A percentile compares a stretch with the other conserved stretches of the same genome.
phyloP scores from a whole-genome alignment of 2,113 vertebrate species.

The Cottus gobio region DNA sequence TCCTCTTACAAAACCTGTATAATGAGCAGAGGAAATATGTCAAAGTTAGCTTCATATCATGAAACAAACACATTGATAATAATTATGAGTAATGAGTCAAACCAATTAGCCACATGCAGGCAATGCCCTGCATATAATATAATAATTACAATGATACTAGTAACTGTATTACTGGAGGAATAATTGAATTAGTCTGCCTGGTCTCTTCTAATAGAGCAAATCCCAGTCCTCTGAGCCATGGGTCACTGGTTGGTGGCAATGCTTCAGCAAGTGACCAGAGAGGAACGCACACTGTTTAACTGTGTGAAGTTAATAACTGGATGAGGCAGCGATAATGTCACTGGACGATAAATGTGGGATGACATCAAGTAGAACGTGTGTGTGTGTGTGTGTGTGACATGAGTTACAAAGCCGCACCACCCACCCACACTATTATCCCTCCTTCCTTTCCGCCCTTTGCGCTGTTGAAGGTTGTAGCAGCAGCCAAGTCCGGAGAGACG shows the following conservation, averaged over 20 bases:
- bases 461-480: constrained; percentile 42
- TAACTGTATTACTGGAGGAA: constrained; percentile 37
- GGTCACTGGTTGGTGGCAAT: constrained; percentile 56
- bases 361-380: constrained; percentile 51
- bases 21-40: not conserved
- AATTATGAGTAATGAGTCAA: constrained; percentile 5
- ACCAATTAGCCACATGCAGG: constrained; percentile 10
- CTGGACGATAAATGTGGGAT: constrained; percentile 44
- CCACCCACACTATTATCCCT: constrained; percentile 42
- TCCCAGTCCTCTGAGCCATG: constrained; percentile 37
- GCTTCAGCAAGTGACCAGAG: constrained; percentile 38
- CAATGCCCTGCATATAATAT: not conserved
- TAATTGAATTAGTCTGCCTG: constrained; percentile 68
- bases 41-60: constrained; percentile 7
- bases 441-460: constrained; percentile 24
- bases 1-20: not conserved
- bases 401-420: constrained; percentile 33
- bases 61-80: not conserved
- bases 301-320: constrained; percentile 45
- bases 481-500: not conserved
- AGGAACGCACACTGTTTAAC: constrained; percentile 44
- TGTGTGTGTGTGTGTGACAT: constrained; percentile 22
- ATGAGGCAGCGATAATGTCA: constrained; percentile 42
- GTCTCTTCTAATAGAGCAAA: constrained; percentile 65
- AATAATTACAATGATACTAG: constrained; percentile 27